Evolutionary conservation across 2,888 invertebrate genomes (phyloP), one percentile per base, ranked within the genome.

Genomic region (Syrista parreyssii): DNA sequence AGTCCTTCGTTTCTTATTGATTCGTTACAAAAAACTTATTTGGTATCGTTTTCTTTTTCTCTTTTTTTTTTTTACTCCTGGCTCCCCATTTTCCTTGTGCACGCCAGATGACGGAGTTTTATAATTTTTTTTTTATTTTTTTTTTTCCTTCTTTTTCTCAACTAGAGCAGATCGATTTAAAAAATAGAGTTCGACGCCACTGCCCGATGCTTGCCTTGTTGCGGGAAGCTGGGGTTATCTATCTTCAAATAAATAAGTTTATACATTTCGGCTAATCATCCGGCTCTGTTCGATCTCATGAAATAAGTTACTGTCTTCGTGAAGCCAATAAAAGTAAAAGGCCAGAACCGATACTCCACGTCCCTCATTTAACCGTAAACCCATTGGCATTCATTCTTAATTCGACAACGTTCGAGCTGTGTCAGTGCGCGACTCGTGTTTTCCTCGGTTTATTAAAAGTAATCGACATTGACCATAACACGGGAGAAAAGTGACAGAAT

Each of bases 181-280:
- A 75, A 75, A 79, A 78, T 78, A 81, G 81, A 81, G 76, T 68
- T 79, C 86, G 83, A 76, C 84, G 87, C 86, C 87, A 81, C 74
- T 86, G 85, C 76, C 9, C 75, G 35, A 76, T 12, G 74, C 55
- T 69, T 73, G 80, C 76, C 75, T 80, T 82, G 83, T 88, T 82
- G 79, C 85, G 86, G 85, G 86, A 88, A 89, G 86, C 86, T 85
- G 86, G 84, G 88, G 88, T 89, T 90, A 90, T 89, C 88, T 87
- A 86, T 85, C 86, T 84, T 83, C 84, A 85, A 90, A 90, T 88
- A 89, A 90, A 89, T 87, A 89, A 88, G 86, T 88, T 85, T 82
- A 87, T 87, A 83, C 84, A 86, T 88, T 90, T 90, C 86, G 89
- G 88, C 87, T 89, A 89, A 90, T 90, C 90, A 84, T 78, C 82